These are phyloP conservation scores for Xenentodon cancila DNA, from an alignment of 2,797 vertebrate species.

Conservation along the genomic window DNA sequence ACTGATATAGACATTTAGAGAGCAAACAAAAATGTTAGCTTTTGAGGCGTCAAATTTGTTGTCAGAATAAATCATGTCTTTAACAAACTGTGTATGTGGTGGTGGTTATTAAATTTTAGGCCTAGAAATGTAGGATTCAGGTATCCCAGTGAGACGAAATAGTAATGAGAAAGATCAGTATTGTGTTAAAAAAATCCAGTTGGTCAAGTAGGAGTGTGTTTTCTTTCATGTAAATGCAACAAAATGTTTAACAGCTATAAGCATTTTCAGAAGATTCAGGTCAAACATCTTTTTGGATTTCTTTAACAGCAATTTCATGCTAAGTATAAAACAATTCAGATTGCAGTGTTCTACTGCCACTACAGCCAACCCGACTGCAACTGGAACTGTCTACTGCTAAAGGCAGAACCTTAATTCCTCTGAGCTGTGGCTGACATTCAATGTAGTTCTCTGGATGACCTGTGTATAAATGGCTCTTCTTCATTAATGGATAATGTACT, in stretches of 20 bases:
- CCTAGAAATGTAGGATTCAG: background rate
- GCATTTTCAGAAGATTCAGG: slow-evolving; percentile 4
- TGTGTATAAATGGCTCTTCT: too few relatives aligned
- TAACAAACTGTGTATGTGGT: slow-evolving; percentile 14
- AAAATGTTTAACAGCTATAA: slow-evolving; percentile 3
- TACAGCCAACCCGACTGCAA: too few relatives aligned
- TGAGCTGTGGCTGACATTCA: too few relatives aligned
- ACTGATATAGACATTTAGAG: slow-evolving; percentile 41
- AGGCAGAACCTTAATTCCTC: background rate
- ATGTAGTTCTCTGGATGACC: too few relatives aligned
- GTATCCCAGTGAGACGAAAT: slow-evolving; percentile 1
- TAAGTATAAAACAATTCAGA: slow-evolving; percentile 19
- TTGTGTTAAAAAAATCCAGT: background rate
- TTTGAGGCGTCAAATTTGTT: slow-evolving; percentile 34
- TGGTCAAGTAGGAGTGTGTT: slow-evolving; percentile 8
- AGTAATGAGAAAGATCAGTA: slow-evolving; percentile 16
- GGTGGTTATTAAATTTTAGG: slow-evolving; percentile 12
- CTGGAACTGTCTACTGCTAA: too few relatives aligned
- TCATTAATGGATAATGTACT: too few relatives aligned
- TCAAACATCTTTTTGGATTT: slow-evolving; percentile 18
- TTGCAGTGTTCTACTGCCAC: background rate
- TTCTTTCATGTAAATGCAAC: slow-evolving; percentile 1
- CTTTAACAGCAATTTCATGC: slow-evolving; percentile 10
- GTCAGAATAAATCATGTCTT: slow-evolving; percentile 31
- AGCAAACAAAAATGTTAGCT: slow-evolving; percentile 20